Conservation (phyloP, 2,888 invertebrate genomes). For the Melinaea marsaeus region DNA sequence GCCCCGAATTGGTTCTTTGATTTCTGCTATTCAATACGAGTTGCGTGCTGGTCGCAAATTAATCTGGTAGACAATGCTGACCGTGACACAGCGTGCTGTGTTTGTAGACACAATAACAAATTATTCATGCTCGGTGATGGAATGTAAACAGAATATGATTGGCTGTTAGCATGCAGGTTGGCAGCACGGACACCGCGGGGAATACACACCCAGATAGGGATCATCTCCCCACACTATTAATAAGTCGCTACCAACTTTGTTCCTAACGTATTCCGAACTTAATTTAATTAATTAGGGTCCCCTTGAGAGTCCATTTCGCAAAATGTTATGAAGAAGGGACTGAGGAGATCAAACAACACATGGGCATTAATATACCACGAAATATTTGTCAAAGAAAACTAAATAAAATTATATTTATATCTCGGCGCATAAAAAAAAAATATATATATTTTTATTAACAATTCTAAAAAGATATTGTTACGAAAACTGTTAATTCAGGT, state of each 20-base stretch:
- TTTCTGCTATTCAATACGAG: slow-evolving; percentile 54
- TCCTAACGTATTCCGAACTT: slow-evolving; percentile 71
- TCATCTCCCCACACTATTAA: slow-evolving; percentile 70
- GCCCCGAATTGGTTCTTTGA: slow-evolving; percentile 58
- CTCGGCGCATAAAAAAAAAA: slow-evolving; percentile 41
- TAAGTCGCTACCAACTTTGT: slow-evolving; percentile 70
- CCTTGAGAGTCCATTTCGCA: slow-evolving; percentile 61
- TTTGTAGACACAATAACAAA: slow-evolving; percentile 75
- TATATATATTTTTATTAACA: slow-evolving; percentile 39
- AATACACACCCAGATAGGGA: slow-evolving; percentile 51
- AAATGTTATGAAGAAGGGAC: slow-evolving; percentile 66
- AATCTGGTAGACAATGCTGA: slow-evolving; percentile 70
- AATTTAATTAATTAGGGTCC: slow-evolving; percentile 75
- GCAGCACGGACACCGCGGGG: slow-evolving; percentile 39
- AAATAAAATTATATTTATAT: slow-evolving; percentile 40
- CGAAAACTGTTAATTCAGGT: too few species aligned
- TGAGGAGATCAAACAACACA: slow-evolving; percentile 61
- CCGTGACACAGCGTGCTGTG: slow-evolving; percentile 59
- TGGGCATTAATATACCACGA: slow-evolving; percentile 42
- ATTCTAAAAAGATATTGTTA: too few species aligned
- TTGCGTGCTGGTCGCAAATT: slow-evolving; percentile 64
- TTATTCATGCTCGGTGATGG: slow-evolving; percentile 76
- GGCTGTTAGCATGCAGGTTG: slow-evolving; percentile 73
- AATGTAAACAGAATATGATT: slow-evolving; percentile 79
- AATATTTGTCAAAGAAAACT: slow-evolving; percentile 49